Evolutionary conservation across 2,113 vertebrate species (phyloP).

Genomic region (Noturus placidus): DNA sequence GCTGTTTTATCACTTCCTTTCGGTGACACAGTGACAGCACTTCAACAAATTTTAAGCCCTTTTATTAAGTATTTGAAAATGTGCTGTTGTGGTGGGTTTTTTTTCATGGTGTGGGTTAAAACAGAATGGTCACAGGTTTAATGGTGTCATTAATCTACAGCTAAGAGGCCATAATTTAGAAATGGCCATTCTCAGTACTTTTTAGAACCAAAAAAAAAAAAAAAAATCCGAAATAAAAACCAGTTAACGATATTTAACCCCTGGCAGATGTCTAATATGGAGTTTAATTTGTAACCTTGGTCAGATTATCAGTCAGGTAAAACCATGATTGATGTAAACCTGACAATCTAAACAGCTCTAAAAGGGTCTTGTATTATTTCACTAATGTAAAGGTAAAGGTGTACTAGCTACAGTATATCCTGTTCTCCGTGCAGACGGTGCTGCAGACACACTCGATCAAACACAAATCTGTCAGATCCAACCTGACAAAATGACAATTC

Average conservation of each 20-base stretch:
- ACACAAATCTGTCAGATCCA: conserved; percentile 4
- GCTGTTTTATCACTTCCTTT: conserved; percentile 21
- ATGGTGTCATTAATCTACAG: conserved; percentile 20
- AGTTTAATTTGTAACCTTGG: conserved; percentile 11
- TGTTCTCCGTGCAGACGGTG: neutral
- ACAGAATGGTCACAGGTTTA: conserved; percentile 5
- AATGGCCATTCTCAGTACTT: conserved; percentile 45
- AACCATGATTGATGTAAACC: conserved; percentile 12
- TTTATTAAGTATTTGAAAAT: conserved; percentile 19
- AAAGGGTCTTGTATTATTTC: neutral
- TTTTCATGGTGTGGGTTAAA: neutral
- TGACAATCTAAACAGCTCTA: neutral
- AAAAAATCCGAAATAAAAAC: conserved; percentile 25
- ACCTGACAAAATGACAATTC: neutral
- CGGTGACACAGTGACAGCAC: conserved; percentile 13
- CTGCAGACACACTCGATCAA: conserved; percentile 20
- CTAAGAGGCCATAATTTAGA: conserved; percentile 53
- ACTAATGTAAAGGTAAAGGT: neutral
- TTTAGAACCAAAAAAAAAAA: conserved; percentile 43
- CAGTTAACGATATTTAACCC: conserved; percentile 1
- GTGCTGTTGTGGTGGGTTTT: neutral
- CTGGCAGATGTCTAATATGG: neutral
- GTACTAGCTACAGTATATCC: conserved; percentile 3
- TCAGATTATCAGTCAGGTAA: conserved; percentile 25
- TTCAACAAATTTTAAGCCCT: conserved; percentile 5